Percentiles rank a stretch among this genome's conserved stretches.
These are phyloP conservation scores for Panthera tigris DNA, from an alignment of 2,113 vertebrate genomes.

Conservation along the genomic window DNA sequence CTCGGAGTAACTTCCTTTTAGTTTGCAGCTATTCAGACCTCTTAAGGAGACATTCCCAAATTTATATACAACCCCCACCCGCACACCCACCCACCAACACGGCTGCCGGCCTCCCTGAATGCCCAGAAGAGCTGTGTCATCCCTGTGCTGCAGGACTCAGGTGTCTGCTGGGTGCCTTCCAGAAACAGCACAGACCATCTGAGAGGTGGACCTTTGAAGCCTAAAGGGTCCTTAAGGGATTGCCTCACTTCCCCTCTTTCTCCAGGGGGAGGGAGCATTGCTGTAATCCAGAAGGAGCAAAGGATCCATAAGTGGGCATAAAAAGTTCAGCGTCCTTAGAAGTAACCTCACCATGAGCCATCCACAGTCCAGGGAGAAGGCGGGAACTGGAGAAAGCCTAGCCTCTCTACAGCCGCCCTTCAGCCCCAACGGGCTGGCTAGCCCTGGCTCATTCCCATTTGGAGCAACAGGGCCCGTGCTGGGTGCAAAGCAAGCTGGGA, in stretches of 20 bases:
- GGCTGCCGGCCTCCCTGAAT: background rate
- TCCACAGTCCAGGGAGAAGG: background rate
- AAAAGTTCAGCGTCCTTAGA: background rate
- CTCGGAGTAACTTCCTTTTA: background rate
- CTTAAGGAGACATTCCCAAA: background rate
- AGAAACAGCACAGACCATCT: background rate
- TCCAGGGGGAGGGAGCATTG: background rate
- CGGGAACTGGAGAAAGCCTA: background rate
- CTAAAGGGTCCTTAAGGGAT: background rate
- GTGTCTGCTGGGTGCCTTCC: background rate
- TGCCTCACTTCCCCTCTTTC: background rate
- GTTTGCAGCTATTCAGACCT: background rate
- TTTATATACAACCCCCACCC: background rate
- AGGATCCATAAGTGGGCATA: background rate
- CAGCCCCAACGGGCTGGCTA: background rate
- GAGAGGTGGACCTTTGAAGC: background rate
- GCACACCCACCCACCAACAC: background rate
- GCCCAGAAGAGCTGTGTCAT: background rate
- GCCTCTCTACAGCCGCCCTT: background rate
- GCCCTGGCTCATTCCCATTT: background rate
- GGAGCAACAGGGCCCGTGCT: background rate
- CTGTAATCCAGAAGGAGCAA: background rate
- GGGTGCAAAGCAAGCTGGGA: background rate
- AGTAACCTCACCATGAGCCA: background rate
- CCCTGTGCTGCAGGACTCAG: background rate